Base-by-base conservation (phyloP, 1,140 invertebrate genomes). In the Drosophila gunungcola region DNA sequence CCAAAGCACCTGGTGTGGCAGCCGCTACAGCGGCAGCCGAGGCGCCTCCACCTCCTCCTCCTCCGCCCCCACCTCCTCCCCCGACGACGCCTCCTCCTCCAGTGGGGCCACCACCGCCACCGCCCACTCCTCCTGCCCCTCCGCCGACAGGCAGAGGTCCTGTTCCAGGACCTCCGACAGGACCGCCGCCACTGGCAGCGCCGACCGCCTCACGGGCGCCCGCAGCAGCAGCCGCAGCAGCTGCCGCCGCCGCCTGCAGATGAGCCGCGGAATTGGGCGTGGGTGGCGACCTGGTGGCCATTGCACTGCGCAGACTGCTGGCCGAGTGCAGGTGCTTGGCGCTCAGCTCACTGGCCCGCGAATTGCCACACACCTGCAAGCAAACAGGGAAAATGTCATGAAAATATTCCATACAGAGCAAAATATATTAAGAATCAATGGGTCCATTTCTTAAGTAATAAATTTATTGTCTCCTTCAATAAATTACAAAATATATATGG, bases 361-460 rank as follows among this genome's bases (percentile, higher is more conserved):
- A 78, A 29, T 84, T 92, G 56, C 91, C 91, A 12, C 91, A 92
- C 11, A 92, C 91, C 91, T 92, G 42, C 0, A 85, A 52, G n/a
- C 2, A 58, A 34, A 56, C 9, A 41, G 2, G n/a, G 0, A 32
- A 4, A 29, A 25, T 29, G 3, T 12, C n/a, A 61, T 16, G n/a
- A 13, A 32, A 49, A 29, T 32, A 48, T n/a, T 29, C 4, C 27
- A 29, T 4, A 5, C 3, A 5, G 27, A 29, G 2, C 4, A 5
- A 3, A 29, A 32, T 6, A 32, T 32, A 32, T 32, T 1, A 32
- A 5, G 29, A 6, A 32, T 32, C 1, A 32, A 32, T 32, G 16
- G 16, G 16, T 21, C 16, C 16, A 21, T 21, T 1, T 1, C 1
- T 21, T 1, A 21, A 21, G 16, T 21, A 21, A 21, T 21, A 21